Percentiles rank a stretch among this genome's conserved stretches.
Evolutionary conservation across 2,797 vertebrate species (phyloP).

Genomic region (Iguana delicatissima): DNA sequence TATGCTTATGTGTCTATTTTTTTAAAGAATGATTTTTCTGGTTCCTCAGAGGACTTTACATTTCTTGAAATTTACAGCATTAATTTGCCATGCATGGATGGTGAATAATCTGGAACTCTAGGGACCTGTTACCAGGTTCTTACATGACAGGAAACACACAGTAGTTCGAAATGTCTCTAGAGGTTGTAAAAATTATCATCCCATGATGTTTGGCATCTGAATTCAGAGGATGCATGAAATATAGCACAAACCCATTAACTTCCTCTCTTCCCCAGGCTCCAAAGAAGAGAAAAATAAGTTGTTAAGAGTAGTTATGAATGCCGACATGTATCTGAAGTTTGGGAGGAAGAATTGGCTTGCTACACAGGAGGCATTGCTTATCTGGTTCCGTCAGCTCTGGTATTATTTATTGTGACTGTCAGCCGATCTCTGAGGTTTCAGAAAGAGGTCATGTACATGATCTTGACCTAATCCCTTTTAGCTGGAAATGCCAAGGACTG

Average conservation of each 20-base stretch:
- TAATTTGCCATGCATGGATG: slow-evolving; percentile 49
- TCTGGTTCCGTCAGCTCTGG: background rate
- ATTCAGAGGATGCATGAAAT: background rate
- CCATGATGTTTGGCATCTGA: background rate
- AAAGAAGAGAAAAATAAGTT: background rate
- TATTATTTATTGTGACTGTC: too few relatives aligned
- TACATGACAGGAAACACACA: slow-evolving; percentile 42
- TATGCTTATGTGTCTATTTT: background rate
- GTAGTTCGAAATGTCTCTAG: slow-evolving; percentile 31
- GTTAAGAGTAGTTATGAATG: background rate
- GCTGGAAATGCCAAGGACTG: background rate
- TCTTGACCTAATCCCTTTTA: background rate
- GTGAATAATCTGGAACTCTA: slow-evolving; percentile 26
- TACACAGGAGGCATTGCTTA: background rate
- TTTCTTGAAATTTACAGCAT: slow-evolving; percentile 39
- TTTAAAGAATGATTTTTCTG: background rate
- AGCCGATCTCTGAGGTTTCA: background rate
- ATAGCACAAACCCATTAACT: background rate
- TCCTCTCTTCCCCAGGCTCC: background rate
- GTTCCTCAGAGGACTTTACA: slow-evolving; percentile 16
- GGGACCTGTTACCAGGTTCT: slow-evolving; percentile 37
- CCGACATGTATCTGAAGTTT: background rate
- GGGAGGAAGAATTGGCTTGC: background rate
- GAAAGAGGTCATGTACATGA: background rate
- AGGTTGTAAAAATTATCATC: background rate